These are phyloP conservation scores for Gasterosteus aculeatus DNA, from an alignment of 2,113 vertebrate genomes.

Conservation along the genomic window DNA sequence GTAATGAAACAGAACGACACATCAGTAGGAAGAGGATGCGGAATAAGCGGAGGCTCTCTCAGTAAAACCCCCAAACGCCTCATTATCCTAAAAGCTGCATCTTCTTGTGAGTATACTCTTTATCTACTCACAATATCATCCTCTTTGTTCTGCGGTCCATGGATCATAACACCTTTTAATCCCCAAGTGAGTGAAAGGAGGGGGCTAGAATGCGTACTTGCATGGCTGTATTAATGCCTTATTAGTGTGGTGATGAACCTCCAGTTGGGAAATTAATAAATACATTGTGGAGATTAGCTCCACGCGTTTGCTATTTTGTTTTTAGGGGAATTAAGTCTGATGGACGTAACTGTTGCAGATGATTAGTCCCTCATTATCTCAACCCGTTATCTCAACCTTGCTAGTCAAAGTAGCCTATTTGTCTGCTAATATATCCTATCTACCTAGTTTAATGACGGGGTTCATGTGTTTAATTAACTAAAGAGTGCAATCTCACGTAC, in stretches of 20 bases:
- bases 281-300: constrained; percentile 73
- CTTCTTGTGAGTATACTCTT: constrained; percentile 62
- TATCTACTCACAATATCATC: constrained; percentile 69
- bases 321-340: constrained; percentile 70
- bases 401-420: constrained; percentile 74
- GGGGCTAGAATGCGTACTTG: constrained; percentile 40
- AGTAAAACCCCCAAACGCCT: constrained; percentile 55
- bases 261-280: constrained; percentile 71
- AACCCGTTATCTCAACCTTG: constrained; percentile 75
- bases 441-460: constrained; percentile 58
- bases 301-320: constrained; percentile 66
- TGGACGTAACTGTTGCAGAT: constrained; percentile 71
- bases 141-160: constrained; percentile 73
- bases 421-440: constrained; percentile 65
- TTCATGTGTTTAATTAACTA: constrained; percentile 73
- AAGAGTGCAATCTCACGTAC: constrained; percentile 57
- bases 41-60: constrained; percentile 22
- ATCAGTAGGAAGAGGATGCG: constrained; percentile 24
- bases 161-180: constrained; percentile 73
- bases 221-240: constrained; percentile 53
- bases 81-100: constrained; percentile 69
- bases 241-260: constrained; percentile 67
- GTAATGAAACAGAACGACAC: not conserved
- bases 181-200: constrained; percentile 54
- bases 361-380: constrained; percentile 78